Conservation (phyloP, 2,888 invertebrate genomes). For the Agriopis leucophaearia region DNA sequence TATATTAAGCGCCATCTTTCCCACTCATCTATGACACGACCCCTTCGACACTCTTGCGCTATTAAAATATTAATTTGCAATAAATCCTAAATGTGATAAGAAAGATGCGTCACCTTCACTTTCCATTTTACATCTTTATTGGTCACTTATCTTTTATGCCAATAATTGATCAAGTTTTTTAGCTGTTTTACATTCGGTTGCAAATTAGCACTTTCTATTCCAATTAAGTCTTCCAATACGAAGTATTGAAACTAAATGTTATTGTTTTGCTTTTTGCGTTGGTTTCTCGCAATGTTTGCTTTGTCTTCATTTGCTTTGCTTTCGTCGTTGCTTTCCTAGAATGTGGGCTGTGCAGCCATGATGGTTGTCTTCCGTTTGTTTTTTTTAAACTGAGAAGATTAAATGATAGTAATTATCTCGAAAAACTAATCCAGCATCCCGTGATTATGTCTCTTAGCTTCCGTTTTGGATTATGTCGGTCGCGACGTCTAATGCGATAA, state of each 20-base stretch:
- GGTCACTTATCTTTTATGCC: slow-evolving; percentile 34
- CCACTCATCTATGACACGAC: slow-evolving; percentile 17
- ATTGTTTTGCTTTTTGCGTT: slow-evolving; percentile 61
- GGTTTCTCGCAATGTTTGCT: slow-evolving; percentile 57
- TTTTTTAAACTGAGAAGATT: slow-evolving; percentile 21
- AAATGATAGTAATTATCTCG: slow-evolving; percentile 7
- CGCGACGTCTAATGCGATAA: slow-evolving; percentile 3
- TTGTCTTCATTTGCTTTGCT: too few species aligned
- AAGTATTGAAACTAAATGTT: slow-evolving; percentile 42
- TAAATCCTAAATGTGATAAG: slow-evolving; percentile 26
- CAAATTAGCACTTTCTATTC: slow-evolving; percentile 56
- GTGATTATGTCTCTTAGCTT: slow-evolving; percentile 19
- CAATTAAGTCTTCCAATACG: slow-evolving; percentile 49
- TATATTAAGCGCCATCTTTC: slow-evolving; percentile 15
- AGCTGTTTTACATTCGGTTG: slow-evolving; percentile 28
- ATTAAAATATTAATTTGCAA: slow-evolving; percentile 33
- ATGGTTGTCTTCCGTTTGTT: slow-evolving; percentile 39
- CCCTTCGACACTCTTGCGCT: slow-evolving; percentile 4
- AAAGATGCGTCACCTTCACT: slow-evolving; percentile 38
- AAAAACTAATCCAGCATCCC: slow-evolving; percentile 14
- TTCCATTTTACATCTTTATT: slow-evolving; percentile 40
- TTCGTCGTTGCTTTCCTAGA: slow-evolving; percentile 45
- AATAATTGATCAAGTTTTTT: slow-evolving; percentile 43
- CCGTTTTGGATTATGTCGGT: slow-evolving; percentile 13
- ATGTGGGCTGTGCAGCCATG: slow-evolving; percentile 46